phyloP scores from a whole-genome alignment of 2,888 invertebrate species.

The Urechis unicinctus region DNA sequence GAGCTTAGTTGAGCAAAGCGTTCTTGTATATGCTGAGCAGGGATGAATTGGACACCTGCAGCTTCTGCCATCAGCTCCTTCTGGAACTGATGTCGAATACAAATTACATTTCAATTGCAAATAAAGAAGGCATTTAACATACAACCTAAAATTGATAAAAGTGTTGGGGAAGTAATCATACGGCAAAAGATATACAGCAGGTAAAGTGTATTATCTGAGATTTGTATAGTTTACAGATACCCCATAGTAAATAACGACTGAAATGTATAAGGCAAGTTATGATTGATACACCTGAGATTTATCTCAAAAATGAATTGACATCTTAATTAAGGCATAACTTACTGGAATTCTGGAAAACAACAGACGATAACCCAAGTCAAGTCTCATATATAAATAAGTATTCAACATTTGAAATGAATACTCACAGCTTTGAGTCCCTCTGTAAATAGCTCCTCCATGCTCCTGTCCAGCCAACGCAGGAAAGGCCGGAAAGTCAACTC shows the following conservation, averaged over 20 bases:
- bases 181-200: too few relatives aligned
- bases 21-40: slow-evolving; percentile 26
- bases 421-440: slow-evolving; percentile 44
- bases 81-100: slow-evolving; percentile 21
- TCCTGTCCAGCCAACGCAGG: slow-evolving; percentile 48
- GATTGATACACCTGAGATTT: too few relatives aligned
- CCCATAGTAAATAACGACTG: too few relatives aligned
- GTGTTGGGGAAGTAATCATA: too few relatives aligned
- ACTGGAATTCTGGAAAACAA: too few relatives aligned
- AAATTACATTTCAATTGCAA: neutral
- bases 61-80: slow-evolving; percentile 40
- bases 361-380: too few relatives aligned
- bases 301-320: too few relatives aligned
- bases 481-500: slow-evolving; percentile 46
- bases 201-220: too few relatives aligned
- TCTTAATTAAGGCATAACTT: too few relatives aligned
- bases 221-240: too few relatives aligned
- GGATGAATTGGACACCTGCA: slow-evolving; percentile 45
- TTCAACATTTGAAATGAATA: too few relatives aligned
- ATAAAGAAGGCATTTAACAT: neutral
- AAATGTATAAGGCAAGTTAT: too few relatives aligned
- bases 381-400: neutral
- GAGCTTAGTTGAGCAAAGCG: slow-evolving; percentile 2
- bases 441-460: slow-evolving; percentile 45
- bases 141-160: neutral